Base-by-base conservation (phyloP, 2,888 invertebrate genomes). In the Machimus atricapillus region DNA sequence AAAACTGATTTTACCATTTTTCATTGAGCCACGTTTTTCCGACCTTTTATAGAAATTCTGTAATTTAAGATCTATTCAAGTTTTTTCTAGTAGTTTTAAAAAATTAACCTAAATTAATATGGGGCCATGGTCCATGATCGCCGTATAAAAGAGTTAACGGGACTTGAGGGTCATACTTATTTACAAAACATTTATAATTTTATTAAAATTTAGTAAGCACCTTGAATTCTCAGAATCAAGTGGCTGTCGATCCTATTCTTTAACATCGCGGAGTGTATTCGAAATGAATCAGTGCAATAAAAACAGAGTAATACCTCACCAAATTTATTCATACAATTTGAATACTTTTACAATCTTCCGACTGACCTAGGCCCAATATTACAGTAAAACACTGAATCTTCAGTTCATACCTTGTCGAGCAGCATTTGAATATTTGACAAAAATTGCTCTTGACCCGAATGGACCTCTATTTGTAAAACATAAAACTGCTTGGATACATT, bases 391-490 rank as follows among this genome's bases (percentile, higher is more conserved):
- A 19, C 66, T 14, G 12, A 23, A 23, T 27, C 12, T 66, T 66
- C 66, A 66, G 27, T 66, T n/a, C 66, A 27, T 66, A 66, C 66
- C 66, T 52, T 52, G n/a, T 52, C 23, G 12, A 66, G 27, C 66
- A 23, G 27, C 27, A 23, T 76, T 76, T 76, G 76, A 76, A 76
- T 76, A 76, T 76, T 76, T 76, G 19, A 76, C 76, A 37, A 76
- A 76, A 76, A 76, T 34, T 76, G 76, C 34, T 34, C 76, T 76
- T 76, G 76, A 76, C 37, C 76, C 37, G 37, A 76, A 76, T 76
- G 66, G 66, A n/a, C 19, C 27, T 66, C 27, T 66, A 66, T 66
- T 66, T 66, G 27, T 66, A 66, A 66, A 66, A 66, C 66, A 66
- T 66, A 66, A 66, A 66, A 66, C 66, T 66, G 66, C 66, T 66